phyloP scores from a whole-genome alignment of 2,113 vertebrate species.

The Chaetodon trifascialis region DNA sequence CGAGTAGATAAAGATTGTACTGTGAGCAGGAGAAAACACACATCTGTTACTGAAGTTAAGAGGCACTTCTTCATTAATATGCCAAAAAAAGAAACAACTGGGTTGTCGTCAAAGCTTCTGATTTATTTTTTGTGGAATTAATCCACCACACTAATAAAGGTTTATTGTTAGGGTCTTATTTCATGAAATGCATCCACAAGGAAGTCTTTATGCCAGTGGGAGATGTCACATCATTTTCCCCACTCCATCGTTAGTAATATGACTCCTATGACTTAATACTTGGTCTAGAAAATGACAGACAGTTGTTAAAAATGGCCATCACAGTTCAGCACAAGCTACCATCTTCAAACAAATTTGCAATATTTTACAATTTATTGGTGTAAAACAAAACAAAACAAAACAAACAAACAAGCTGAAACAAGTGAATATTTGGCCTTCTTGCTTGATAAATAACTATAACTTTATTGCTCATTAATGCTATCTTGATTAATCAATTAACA shows the following conservation, averaged over 20 bases:
- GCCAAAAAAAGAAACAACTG: neutral
- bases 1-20: constrained; percentile 4
- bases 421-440: neutral
- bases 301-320: neutral
- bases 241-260: neutral
- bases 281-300: neutral
- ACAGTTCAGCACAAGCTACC: too few relatives aligned
- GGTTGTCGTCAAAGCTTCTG: neutral
- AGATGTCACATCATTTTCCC: neutral
- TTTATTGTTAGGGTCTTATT: constrained; percentile 10
- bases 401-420: neutral
- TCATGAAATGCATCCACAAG: neutral
- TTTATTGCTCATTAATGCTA: neutral
- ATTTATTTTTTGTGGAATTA: constrained; percentile 4
- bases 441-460: neutral
- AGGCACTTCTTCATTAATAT: neutral
- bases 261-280: neutral
- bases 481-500: neutral
- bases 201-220: neutral
- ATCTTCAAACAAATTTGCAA: too few relatives aligned
- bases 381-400: too few relatives aligned
- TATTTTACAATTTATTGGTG: too few relatives aligned
- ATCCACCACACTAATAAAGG: neutral
- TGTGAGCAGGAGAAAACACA: neutral
- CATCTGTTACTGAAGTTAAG: neutral